Conservation (phyloP, 2,888 invertebrate species). For the Erynnis tages region DNA sequence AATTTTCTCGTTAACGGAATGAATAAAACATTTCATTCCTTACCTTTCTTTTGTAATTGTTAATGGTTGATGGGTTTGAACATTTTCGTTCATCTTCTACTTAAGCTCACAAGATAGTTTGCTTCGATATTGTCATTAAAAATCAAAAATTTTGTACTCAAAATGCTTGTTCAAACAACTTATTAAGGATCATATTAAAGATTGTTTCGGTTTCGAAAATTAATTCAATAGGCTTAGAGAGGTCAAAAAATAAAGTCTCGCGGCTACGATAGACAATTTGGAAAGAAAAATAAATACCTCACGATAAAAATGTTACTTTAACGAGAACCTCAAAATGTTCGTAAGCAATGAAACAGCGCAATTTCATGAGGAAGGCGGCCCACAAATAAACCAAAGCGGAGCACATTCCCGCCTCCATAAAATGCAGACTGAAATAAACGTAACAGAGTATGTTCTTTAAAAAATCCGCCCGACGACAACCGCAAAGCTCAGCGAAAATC, state of each 20-base stretch:
- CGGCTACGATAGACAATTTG: constrained; percentile 55
- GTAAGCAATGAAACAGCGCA: constrained; percentile 78
- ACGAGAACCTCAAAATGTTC: constrained; percentile 74
- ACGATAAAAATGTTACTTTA: constrained; percentile 68
- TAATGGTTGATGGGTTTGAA: constrained; percentile 78
- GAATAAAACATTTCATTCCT: constrained; percentile 81
- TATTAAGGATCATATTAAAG: constrained; percentile 27
- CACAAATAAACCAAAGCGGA: constrained; percentile 76
- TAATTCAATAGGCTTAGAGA: constrained; percentile 28
- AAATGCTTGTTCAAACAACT: not conserved
- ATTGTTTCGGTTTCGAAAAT: constrained; percentile 27
- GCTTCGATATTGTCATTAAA: constrained; percentile 48
- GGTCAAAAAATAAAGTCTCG: constrained; percentile 43
- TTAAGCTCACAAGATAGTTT: constrained; percentile 54
- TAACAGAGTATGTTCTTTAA: constrained; percentile 73
- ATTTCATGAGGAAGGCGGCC: constrained; percentile 76
- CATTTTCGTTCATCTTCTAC: constrained; percentile 69
- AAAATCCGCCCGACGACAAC: constrained; percentile 70
- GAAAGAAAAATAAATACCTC: constrained; percentile 56
- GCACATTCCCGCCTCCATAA: constrained; percentile 77
- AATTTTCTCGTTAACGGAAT: constrained; percentile 80
- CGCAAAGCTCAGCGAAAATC: constrained; percentile 75
- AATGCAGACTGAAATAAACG: constrained; percentile 75
- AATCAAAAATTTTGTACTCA: constrained; percentile 15
- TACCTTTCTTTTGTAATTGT: constrained; percentile 80